Base-by-base conservation (phyloP, 2,797 vertebrate species). In the Takifugu rubripes region DNA sequence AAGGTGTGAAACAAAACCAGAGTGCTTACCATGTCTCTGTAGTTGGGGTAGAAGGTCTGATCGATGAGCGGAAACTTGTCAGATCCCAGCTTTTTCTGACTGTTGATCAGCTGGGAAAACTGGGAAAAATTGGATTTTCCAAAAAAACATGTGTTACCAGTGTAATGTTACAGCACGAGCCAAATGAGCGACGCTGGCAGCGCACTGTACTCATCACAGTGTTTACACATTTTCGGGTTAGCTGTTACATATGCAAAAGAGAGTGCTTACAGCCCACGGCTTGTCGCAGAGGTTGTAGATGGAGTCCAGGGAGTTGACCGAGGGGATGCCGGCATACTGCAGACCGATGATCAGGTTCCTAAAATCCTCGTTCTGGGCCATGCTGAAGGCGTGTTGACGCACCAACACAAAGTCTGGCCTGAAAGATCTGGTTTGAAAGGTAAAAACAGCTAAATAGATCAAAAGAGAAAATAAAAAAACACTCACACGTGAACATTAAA, bases 251-350 rank as follows among this genome's bases (percentile, higher is more conserved):
- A 21, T 46, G 44, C 46, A 21, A 25, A 25, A 47, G 12, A 55
- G 46, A 24, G 25, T 57, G 84, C 96, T 96, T 86, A 98, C 97
- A 87, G 96, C 96, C 97, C 96, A 99, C 0, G 97, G 97, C 74
- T 99, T 99, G 91, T 99, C 97, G 10, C 94, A 96, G 70, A 99
- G 96, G 89, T 96, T 99, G 85, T 95, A 99, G 85, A 98, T 94
- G 43, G 97, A 95, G 66, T 98, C 93, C 76, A 99, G 88, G 1
- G 96, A 95, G 90, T 99, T 99, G 86, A 98, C 82, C 0, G 95
- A 94, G 27, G 95, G 94, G 62, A 99, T 52, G 29, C 96, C 95
- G 0, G 95, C 95, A 0, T 98, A 99, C 76, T 99, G 95, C 90
- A 99, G 88, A 5, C 97, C 97, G 2, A 99, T 97, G 86, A 99